Evolutionary conservation across 1,140 invertebrate genomes (phyloP), one percentile per base, ranked within the genome.

Genomic region (Anastrepha ludens): DNA sequence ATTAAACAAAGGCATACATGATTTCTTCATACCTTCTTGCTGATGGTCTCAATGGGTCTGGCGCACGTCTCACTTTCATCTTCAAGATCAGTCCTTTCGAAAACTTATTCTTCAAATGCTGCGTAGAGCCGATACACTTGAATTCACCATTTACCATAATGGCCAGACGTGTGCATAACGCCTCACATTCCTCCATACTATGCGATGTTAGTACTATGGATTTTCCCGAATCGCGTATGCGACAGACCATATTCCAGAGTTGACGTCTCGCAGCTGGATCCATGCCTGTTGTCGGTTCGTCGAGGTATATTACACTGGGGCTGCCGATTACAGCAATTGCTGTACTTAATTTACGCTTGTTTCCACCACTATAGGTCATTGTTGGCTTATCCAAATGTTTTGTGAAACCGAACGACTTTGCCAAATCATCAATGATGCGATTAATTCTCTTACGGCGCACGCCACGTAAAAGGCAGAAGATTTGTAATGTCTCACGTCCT

Each of bases 271-370:
- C 96, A 8, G 96, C 96, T 3, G 97, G 97, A 94, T 98, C 97
- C 94, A 98, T 97, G 70, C 97, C 96, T 87, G 96, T 96, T 1
- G 96, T 97, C 1, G 97, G 97, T 93, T 97, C 97, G 93, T 98
- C 98, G 88, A 99, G 94, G 91, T 98, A 98, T 47, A 99, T 95
- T 17, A 99, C 94, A 11, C 96, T 95, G 5, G 98, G 97, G 94
- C 98, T 96, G n/a, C 98, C 98, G 62, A 99, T 95, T 47, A 99
- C 93, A 9, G 98, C 97, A 78, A 99, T 96, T 0, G 98, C 98
- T 64, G 98, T 98, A 89, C 97, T 99, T 44, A 99, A 94, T 93
- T 99, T 99, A 65, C 98, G 95, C 92, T 98, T 99, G 90, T 99
- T 99, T 0, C 98, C 99, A 13, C 98, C 98, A 91, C 97, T 98